phyloP scores from a whole-genome alignment of 2,888 invertebrate genomes.

The Caenorhabditis macrosperma region DNA sequence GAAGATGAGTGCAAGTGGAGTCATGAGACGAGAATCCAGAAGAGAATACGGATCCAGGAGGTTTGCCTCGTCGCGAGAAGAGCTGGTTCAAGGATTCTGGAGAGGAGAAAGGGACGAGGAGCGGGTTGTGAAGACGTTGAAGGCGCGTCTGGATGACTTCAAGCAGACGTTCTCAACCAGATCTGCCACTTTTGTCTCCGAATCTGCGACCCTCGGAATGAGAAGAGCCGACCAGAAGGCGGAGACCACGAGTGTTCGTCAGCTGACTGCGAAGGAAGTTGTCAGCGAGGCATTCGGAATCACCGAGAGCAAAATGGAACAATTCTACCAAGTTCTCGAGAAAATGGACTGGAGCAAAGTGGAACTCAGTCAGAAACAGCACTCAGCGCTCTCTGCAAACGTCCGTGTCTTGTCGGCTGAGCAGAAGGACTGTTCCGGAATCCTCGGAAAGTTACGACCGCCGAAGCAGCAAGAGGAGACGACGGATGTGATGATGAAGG shows the following conservation, averaged over 20 bases:
- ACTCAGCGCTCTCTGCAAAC: constrained; percentile 28
- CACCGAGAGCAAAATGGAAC: not conserved
- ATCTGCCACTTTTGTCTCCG: constrained; percentile 6
- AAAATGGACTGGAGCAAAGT: constrained; percentile 53
- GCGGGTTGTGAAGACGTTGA: constrained; percentile 45
- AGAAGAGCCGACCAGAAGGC: constrained; percentile 21
- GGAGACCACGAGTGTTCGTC: not conserved
- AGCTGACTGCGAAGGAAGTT: constrained; percentile 23
- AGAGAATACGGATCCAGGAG: constrained; percentile 18
- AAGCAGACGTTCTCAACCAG: constrained; percentile 18
- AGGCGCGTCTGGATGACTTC: constrained; percentile 33
- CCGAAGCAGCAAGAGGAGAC: constrained; percentile 44
- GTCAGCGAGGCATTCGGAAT: constrained; percentile 23
- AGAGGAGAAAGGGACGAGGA: constrained; percentile 44
- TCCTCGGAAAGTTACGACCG: constrained; percentile 45
- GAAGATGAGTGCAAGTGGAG: constrained; percentile 44
- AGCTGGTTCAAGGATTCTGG: constrained; percentile 57
- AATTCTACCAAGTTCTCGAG: constrained; percentile 37
- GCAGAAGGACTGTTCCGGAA: constrained; percentile 20
- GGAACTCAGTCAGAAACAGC: constrained; percentile 21
- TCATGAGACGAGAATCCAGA: constrained; percentile 28
- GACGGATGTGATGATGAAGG: constrained; percentile 16
- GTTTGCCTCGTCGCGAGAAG: constrained; percentile 44
- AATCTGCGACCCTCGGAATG: constrained; percentile 28
- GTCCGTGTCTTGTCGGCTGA: constrained; percentile 14